Conservation (phyloP, 92 coral and sea anemone genomes). For the Phenganax stokvisi region DNA sequence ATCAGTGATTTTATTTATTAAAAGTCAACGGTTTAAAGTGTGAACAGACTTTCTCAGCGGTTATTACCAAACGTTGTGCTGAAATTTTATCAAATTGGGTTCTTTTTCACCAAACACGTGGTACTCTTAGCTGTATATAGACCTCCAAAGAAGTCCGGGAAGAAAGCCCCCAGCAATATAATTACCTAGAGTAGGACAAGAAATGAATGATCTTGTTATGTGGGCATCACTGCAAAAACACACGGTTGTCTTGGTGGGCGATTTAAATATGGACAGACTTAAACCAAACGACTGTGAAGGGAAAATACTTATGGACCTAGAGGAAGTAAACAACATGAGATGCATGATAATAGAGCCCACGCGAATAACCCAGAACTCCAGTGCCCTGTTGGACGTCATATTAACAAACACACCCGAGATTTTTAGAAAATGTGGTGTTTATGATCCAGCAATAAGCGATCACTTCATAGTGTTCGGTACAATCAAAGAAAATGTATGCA, state of each 20-base stretch:
- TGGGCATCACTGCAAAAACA: constrained; percentile 37
- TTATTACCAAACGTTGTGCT: too few species aligned
- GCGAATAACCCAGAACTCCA: constrained; percentile 26
- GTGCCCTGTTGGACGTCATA: constrained; percentile 36
- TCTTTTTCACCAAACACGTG: neutral
- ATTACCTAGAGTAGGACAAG: constrained; percentile 25
- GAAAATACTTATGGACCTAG: constrained; percentile 43
- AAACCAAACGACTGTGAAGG: constrained; percentile 41
- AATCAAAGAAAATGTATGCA: constrained; percentile 12
- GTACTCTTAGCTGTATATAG: constrained; percentile 8
- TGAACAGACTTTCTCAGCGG: too few species aligned
- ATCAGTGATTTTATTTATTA: too few species aligned
- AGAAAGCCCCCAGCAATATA: neutral
- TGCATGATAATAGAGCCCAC: constrained; percentile 48
- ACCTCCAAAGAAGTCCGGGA: constrained; percentile 23
- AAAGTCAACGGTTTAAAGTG: too few species aligned
- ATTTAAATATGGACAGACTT: constrained; percentile 46
- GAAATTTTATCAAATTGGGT: too few species aligned
- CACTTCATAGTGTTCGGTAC: constrained; percentile 10
- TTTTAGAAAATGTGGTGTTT: constrained; percentile 20
- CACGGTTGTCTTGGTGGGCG: constrained; percentile 6
- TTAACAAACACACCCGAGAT: constrained; percentile 34
- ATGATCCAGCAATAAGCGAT: constrained; percentile 22
- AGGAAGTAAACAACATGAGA: constrained; percentile 43
- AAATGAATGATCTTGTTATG: constrained; percentile 35